These are phyloP conservation scores for Hypena proboscidalis DNA, from an alignment of 2,888 invertebrate genomes.

Conservation along the genomic window DNA sequence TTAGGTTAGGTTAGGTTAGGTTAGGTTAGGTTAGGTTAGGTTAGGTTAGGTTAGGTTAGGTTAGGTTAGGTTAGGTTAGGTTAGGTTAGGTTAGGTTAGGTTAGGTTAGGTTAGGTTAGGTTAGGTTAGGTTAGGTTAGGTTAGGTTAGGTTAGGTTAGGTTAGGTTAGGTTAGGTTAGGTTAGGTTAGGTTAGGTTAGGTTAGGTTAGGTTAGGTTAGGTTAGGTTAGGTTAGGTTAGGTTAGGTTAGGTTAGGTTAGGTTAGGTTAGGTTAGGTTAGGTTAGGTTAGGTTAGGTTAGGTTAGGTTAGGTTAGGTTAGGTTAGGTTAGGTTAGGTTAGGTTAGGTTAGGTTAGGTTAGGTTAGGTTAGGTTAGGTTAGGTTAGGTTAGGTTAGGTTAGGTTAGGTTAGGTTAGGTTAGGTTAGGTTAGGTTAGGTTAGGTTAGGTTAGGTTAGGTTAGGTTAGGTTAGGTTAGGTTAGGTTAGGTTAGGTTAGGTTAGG, in stretches of 20 bases:
- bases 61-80: conserved; percentile 34
- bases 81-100: conserved; percentile 26
- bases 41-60: conserved; percentile 34
- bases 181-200: conserved; percentile 21
- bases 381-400: conserved; percentile 34
- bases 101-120: conserved; percentile 24
- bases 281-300: conserved; percentile 33
- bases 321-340: conserved; percentile 34
- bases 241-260: conserved; percentile 31
- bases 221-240: conserved; percentile 33
- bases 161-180: conserved; percentile 29
- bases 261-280: conserved; percentile 20
- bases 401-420: conserved; percentile 34
- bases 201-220: conserved; percentile 34
- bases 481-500: conserved; percentile 33
- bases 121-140: conserved; percentile 34
- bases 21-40: conserved; percentile 28
- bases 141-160: conserved; percentile 33
- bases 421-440: conserved; percentile 26
- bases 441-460: conserved; percentile 24
- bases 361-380: conserved; percentile 28
- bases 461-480: conserved; percentile 34
- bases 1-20: conserved; percentile 23
- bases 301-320: conserved; percentile 34
- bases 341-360: conserved; percentile 23